Evolutionary conservation across 2,888 invertebrate species (phyloP).

Genomic region (Trichopria drosophilae): DNA sequence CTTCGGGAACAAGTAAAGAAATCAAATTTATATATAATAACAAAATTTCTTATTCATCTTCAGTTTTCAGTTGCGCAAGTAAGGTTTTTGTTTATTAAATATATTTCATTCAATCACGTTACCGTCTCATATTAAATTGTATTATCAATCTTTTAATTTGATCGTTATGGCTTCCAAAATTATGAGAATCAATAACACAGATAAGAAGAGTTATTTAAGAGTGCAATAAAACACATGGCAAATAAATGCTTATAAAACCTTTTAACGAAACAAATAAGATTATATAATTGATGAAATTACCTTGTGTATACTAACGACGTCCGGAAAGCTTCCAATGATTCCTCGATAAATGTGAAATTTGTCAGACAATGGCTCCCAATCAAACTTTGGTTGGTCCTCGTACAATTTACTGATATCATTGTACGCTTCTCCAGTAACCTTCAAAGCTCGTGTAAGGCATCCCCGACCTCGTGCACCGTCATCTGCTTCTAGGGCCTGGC

Average conservation of each 20-base stretch:
- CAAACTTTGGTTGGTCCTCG: slow-evolving; percentile 86
- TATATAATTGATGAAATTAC: slow-evolving; percentile 53
- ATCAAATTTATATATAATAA: no score
- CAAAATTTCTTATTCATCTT: no score
- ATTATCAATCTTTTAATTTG: no score
- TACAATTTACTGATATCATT: slow-evolving; percentile 86
- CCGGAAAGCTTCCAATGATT: slow-evolving; percentile 86
- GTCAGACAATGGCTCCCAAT: slow-evolving; percentile 90
- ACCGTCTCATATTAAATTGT: no score
- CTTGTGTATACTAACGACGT: slow-evolving; percentile 86
- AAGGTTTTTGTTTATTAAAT: no score
- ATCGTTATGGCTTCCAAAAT: no score
- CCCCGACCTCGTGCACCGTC: slow-evolving; percentile 64
- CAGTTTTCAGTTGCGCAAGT: no score
- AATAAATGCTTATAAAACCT: slow-evolving; percentile 3
- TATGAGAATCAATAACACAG: no score
- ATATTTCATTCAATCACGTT: no score
- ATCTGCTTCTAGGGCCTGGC: slow-evolving; percentile 81
- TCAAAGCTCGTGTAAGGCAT: slow-evolving; percentile 77
- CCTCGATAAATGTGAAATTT: slow-evolving; percentile 94
- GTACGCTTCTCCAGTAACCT: slow-evolving; percentile 85
- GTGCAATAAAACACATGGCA: background rate
- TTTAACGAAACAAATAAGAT: background rate
- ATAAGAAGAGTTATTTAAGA: background rate
- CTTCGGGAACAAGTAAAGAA: no score